Base-by-base conservation (phyloP, 2,797 vertebrate genomes). In the Paramormyrops hopkinsi region DNA sequence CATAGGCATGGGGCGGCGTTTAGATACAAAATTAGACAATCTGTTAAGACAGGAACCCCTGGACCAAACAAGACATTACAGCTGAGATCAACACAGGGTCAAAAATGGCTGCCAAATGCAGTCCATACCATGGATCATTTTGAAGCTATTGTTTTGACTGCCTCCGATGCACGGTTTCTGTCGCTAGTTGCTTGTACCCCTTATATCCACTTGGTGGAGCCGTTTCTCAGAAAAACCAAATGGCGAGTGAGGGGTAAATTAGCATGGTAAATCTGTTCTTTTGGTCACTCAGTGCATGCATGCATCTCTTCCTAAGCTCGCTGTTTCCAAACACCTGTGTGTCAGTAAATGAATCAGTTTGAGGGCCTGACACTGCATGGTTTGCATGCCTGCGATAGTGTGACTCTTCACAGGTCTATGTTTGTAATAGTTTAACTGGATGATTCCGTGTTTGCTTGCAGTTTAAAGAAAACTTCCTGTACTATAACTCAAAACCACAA, bases 141-240 rank as follows among this genome's bases (percentile, higher is more conserved):
- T 29, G 48, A 51, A 84, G 46, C n/a, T 22, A 2, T 84, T 84
- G 7, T 50, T 48, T 84, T 51, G 4, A 48, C 44, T 48, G 22
- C 46, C 46, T 84, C n/a, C 19, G 2, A 83, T 76, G 17, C 29
- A 82, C 4, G 2, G 41, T 44, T 46, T 19, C 5, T 19, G 19
- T 82, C 41, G 0, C 14, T 41, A 37, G 85, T 59, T 59, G 14
- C n/a, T 46, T 65, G 53, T 87, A 14, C 41, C 29, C 54, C 37
- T 41, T 44, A 6, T 2, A 62, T 87, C 86, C 86, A 87, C 53
- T 54, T 87, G 86, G 56, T 65, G 86, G 86, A 62, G 54, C 54
- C 3, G n/a, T 88, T 88, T 88, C 44, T 22, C 86, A 65, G 56
- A 65, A 25, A 46, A 19, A 29, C 0, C 86, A 44, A 29, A 22